Evolutionary conservation across 2,797 vertebrate genomes (phyloP).

Genomic region (Threskiornis aethiopicus): DNA sequence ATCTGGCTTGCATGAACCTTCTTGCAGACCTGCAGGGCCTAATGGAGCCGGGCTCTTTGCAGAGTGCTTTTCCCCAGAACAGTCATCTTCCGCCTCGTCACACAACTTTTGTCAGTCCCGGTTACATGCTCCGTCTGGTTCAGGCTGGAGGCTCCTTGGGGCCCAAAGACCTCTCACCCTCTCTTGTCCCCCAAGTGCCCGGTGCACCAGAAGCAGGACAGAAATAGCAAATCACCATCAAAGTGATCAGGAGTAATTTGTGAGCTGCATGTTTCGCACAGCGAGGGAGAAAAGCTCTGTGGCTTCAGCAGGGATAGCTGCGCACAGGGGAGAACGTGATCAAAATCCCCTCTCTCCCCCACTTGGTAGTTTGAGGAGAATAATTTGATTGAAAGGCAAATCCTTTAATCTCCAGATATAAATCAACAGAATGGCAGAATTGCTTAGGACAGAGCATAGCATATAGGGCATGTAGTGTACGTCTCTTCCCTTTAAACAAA

Average conservation of each 20-base stretch:
- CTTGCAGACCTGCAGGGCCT: not conserved
- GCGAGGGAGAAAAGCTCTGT: not conserved
- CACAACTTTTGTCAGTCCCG: not conserved
- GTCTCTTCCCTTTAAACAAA: not conserved
- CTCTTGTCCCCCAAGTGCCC: not conserved
- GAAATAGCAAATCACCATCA: not conserved
- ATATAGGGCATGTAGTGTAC: not conserved
- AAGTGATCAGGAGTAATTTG: not conserved
- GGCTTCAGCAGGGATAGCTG: not conserved
- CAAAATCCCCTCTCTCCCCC: not conserved
- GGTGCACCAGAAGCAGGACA: not conserved
- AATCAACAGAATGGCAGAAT: slow-evolving; percentile 26
- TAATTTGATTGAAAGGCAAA: slow-evolving; percentile 68
- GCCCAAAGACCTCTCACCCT: not conserved
- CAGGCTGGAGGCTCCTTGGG: not conserved
- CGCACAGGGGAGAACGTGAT: not conserved
- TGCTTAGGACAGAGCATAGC: not conserved
- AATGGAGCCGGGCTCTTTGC: not conserved
- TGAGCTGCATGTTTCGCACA: fast-evolving
- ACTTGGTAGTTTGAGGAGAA: slow-evolving; percentile 10
- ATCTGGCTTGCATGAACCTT: not conserved
- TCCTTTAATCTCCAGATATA: slow-evolving; percentile 65
- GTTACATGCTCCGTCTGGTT: not conserved
- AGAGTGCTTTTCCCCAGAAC: not conserved
- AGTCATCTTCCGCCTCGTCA: not conserved